These are phyloP conservation scores for Heliconius hermathena DNA, from an alignment of 1,140 invertebrate genomes.

Conservation along the genomic window DNA sequence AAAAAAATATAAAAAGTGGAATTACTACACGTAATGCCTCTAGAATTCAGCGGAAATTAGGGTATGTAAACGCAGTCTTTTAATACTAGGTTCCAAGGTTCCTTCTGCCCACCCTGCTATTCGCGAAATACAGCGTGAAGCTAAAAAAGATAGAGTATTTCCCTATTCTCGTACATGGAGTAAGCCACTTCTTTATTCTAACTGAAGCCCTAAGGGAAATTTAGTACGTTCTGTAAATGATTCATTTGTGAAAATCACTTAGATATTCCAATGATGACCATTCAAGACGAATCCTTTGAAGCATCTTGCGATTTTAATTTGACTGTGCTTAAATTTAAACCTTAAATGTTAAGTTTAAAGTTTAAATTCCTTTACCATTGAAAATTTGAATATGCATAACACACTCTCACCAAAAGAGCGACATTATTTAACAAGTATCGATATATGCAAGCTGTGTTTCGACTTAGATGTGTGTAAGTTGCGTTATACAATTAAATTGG, in stretches of 20 bases:
- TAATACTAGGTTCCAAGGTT: too few species aligned
- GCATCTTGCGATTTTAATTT: not conserved
- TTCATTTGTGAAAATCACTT: conserved; percentile 39
- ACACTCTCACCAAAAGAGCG: conserved; percentile 63
- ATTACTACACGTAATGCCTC: too few species aligned
- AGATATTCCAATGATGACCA: conserved; percentile 38
- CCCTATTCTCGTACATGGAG: not conserved
- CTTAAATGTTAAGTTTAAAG: not conserved
- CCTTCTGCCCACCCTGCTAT: too few species aligned
- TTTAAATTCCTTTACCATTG: not conserved
- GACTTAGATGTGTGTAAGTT: not conserved
- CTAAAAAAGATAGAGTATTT: too few species aligned
- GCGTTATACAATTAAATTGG: too few species aligned
- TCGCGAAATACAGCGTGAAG: too few species aligned
- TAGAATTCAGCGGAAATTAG: too few species aligned
- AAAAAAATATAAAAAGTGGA: too few species aligned
- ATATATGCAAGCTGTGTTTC: conserved; percentile 35
- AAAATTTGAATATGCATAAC: conserved; percentile 45
- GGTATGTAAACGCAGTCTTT: too few species aligned
- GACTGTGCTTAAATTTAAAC: not conserved
- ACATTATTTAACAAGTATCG: conserved; percentile 61
- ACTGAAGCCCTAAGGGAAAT: conserved; percentile 15
- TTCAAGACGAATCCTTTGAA: conserved; percentile 19
- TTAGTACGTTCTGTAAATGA: conserved; percentile 26
- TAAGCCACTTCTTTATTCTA: not conserved